Evolutionary conservation across 2,888 invertebrate species (phyloP).

Genomic region (Phaonia tiefii): DNA sequence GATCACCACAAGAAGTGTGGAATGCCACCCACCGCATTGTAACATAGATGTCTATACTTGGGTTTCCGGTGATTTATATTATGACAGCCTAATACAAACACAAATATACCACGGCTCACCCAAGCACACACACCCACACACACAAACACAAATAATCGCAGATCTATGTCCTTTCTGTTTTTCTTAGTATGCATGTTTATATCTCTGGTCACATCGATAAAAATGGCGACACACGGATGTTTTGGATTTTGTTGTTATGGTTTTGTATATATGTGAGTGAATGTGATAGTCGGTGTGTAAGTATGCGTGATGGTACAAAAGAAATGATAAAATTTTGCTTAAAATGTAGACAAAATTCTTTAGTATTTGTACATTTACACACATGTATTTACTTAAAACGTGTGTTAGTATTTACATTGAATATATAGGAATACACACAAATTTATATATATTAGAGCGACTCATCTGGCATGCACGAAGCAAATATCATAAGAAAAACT

Average conservation of each 20-base stretch:
- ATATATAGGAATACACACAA: slow-evolving; percentile 8
- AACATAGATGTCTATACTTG: slow-evolving; percentile 38
- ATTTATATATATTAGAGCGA: too few relatives aligned
- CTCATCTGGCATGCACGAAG: too few relatives aligned
- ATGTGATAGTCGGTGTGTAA: too few relatives aligned
- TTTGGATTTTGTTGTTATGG: slow-evolving; percentile 11
- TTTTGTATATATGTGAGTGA: not conserved
- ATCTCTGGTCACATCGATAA: slow-evolving; percentile 55
- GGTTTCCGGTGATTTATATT: slow-evolving; percentile 62
- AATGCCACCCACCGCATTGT: not conserved
- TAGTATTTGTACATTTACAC: not conserved
- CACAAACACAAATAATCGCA: not conserved
- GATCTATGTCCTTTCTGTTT: not conserved
- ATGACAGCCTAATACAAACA: slow-evolving; percentile 40
- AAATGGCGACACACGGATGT: slow-evolving; percentile 65
- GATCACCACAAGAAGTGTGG: not conserved
- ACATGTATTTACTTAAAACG: slow-evolving; percentile 1
- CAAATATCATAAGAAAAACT: too few relatives aligned
- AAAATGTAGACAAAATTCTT: slow-evolving; percentile 23
- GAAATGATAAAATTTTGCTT: slow-evolving; percentile 15
- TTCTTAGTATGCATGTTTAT: not conserved
- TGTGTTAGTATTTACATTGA: too few relatives aligned
- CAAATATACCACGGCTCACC: not conserved
- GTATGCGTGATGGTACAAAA: slow-evolving; percentile 12
- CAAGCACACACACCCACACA: not conserved